Conservation (phyloP, 2,888 invertebrate species). For the Drosophila crucigera region DNA sequence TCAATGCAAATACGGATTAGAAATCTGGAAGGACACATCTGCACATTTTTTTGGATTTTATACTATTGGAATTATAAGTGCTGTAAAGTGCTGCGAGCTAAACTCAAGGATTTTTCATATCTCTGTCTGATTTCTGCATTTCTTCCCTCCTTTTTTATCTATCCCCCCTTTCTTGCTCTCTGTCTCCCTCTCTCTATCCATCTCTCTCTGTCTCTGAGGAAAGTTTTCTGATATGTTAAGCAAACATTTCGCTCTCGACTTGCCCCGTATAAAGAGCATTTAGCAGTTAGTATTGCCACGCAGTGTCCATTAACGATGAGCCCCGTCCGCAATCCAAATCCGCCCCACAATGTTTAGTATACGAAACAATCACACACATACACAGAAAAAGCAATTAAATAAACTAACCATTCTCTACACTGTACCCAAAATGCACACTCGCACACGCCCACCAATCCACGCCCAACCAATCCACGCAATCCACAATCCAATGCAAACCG, state of each 20-base stretch:
- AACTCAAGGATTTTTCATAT: not conserved
- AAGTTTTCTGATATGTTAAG: not conserved
- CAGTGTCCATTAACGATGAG: not conserved
- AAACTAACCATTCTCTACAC: slow-evolving; percentile 47
- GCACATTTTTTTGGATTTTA: not conserved
- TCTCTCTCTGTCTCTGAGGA: not conserved
- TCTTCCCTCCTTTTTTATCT: not conserved
- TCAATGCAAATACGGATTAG: not conserved
- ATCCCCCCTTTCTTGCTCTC: not conserved
- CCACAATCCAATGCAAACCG: slow-evolving; percentile 15
- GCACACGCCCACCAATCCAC: slow-evolving; percentile 6
- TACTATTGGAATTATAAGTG: not conserved
- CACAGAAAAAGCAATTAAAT: slow-evolving; percentile 17
- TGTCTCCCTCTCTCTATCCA: not conserved
- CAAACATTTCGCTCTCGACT: not conserved
- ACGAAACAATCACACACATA: not conserved
- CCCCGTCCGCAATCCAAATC: not conserved
- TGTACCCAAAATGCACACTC: slow-evolving; percentile 28
- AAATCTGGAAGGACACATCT: not conserved
- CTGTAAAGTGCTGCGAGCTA: not conserved
- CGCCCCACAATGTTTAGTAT: slow-evolving; percentile 12
- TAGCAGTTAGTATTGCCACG: not conserved
- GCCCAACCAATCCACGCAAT: slow-evolving; percentile 16
- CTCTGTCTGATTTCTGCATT: not conserved
- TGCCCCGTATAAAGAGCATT: not conserved